Evolutionary conservation across 2,797 vertebrate species (phyloP), one percentile per base, ranked within the genome.

Genomic region (Intellagama lesueurii): DNA sequence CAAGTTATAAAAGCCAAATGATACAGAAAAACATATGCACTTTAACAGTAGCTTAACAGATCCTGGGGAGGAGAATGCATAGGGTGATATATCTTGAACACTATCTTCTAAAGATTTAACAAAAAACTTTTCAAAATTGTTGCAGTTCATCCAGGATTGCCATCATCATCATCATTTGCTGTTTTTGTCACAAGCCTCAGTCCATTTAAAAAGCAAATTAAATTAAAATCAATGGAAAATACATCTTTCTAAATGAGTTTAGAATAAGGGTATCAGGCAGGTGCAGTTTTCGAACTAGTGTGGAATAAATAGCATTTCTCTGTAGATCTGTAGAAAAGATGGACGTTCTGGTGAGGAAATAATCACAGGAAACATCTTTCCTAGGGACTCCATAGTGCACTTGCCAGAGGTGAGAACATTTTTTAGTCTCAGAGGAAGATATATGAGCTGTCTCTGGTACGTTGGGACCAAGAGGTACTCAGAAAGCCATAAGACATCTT

Each of bases 1-100:
- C 88, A 90, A 56, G 85, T 85, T 95, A 81, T 49, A 81, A 92
- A 91, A 93, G 91, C 91, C 92, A 91, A 94, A 90, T 92, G 89
- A 85, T 87, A 89, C 64, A 91, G 91, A 92, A 94, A 94, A 89
- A 83, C 91, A 87, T 91, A 14, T 91, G 81, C 89, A 92, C 86
- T 78, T 90, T 93, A 91, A 79, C 32, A 90, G 26, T 92, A 81
- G 87, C 32, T 44, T 84, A 79, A 77, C 35, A 77, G 88, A 16
- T 75, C 4, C 75, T 73, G 1, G 76, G 78, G 35, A 91, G 60
- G 91, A 7, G 44, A 35, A 26, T n/a, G 28, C 28, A 44, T 81
- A 91, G 81, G 60, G 66, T 79, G 49, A 26, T 40, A 40, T 40
- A 40, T 40, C 40, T 40, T 40, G 40, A 40, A 40, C 40, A 40